phyloP scores from a whole-genome alignment of 2,797 vertebrate species.

The Pantherophis alleghaniensis region DNA sequence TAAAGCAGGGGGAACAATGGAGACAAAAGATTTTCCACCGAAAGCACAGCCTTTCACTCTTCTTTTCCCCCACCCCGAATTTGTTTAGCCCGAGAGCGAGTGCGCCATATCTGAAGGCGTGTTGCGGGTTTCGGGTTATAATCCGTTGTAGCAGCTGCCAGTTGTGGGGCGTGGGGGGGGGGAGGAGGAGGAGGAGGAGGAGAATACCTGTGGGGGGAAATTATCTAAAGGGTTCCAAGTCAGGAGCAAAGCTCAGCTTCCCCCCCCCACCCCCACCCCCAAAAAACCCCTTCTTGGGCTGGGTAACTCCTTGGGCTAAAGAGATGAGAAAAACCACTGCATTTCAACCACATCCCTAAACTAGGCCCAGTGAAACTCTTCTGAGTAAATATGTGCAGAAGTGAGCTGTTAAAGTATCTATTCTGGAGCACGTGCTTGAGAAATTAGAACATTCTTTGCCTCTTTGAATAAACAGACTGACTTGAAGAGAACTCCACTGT shows the following conservation, averaged over 20 bases:
- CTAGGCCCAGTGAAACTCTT: neutral
- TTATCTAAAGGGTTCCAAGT: neutral
- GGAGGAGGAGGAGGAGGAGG: neutral
- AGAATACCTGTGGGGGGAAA: neutral
- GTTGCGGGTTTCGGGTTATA: neutral
- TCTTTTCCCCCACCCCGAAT: neutral
- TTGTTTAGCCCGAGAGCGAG: neutral
- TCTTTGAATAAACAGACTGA: neutral
- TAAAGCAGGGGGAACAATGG: neutral
- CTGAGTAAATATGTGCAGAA: neutral
- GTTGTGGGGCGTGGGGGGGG: neutral
- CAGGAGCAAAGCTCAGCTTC: neutral
- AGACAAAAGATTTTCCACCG: neutral
- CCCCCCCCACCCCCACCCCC: too few relatives aligned
- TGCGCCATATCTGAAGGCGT: neutral
- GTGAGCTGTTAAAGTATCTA: neutral
- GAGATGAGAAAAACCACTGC: neutral
- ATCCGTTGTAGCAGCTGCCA: neutral
- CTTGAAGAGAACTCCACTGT: neutral
- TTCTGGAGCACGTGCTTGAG: neutral
- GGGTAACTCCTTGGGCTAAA: neutral
- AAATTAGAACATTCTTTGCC: neutral
- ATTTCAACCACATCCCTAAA: neutral
- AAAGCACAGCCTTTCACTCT: neutral
- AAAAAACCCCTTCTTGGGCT: neutral